Conservation (phyloP, 92 coral and sea anemone species). For the Bergia sp. region DNA sequence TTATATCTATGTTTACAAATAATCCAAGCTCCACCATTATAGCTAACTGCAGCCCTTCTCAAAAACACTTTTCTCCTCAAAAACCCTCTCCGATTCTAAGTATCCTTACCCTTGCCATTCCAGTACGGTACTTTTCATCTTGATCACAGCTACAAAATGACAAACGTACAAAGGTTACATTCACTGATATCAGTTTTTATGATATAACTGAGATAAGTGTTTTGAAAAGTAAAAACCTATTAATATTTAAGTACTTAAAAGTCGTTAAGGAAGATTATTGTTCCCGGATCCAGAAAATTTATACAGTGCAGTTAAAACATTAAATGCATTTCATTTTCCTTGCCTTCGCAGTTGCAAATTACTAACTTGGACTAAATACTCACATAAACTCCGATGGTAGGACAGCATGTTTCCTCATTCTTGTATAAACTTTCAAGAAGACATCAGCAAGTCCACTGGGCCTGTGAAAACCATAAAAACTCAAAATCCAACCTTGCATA, state of each 20-base stretch:
- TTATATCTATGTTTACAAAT: too few relatives aligned
- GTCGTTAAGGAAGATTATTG: not conserved
- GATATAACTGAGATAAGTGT: not conserved
- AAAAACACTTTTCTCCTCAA: too few relatives aligned
- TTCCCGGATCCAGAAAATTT: not conserved
- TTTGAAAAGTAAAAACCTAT: not conserved
- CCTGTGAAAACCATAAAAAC: slow-evolving; percentile 58
- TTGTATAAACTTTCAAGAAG: slow-evolving; percentile 82
- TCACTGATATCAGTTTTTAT: not conserved
- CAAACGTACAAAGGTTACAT: not conserved
- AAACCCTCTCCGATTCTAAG: too few relatives aligned
- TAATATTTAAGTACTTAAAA: not conserved
- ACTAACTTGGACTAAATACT: slow-evolving; percentile 44
- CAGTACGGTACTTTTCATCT: slow-evolving; percentile 63
- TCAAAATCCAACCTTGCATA: not conserved
- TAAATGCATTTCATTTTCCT: not conserved
- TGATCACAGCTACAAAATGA: slow-evolving; percentile 55
- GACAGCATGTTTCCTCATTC: slow-evolving; percentile 84
- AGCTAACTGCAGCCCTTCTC: too few relatives aligned
- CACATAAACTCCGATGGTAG: slow-evolving; percentile 92
- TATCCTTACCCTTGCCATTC: slow-evolving; percentile 65
- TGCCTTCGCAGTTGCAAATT: not conserved
- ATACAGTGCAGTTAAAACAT: not conserved
- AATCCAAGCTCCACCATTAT: too few relatives aligned
- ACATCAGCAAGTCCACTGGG: slow-evolving; percentile 89